Evolutionary conservation across 2,113 vertebrate genomes (phyloP), one percentile per base, ranked within the genome.

Genomic region (Australoheros scitulus): DNA sequence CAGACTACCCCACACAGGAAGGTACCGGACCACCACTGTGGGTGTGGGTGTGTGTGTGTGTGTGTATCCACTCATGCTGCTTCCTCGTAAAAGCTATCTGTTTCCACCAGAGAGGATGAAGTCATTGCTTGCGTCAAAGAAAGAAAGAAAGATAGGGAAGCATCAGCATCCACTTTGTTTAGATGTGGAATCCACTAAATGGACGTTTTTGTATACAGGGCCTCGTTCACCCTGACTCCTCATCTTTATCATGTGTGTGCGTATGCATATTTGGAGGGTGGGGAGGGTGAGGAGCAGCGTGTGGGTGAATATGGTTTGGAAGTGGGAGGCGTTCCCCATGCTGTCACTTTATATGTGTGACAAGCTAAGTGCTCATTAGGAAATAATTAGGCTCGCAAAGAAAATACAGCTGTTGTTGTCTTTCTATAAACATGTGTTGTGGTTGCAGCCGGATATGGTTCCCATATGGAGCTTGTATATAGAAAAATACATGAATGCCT

Each of bases 1-100:
- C 95, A 94, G 38, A 94, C 92, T 0, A 96, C 97, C 83, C 97
- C 95, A 1, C 96, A 95, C 77, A 96, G 96, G 81, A 98, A 98
- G 97, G 98, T 99, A 94, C 52, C 56, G 70, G 17, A 56, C n/a
- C 32, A 58, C 13, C 17, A 22, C 22, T 79, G n/a, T 52, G 55
- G 24, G 77, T 43, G 13, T 61, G 22, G 50, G 7, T 79, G n/a
- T 52, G 55, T 20, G 77, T 43, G 13, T 61, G 22, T 58, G 7
- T 14, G 29, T n/a, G 81, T 72, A 61, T 72, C 9, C 2, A 10
- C 15, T 29, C 32, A 4, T 68, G 43, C 29, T 61, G 56, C 24
- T 64, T 81, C 43, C 55, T 79, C n/a, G 20, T 65, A 64, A 80
- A 75, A 85, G 70, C 47, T 81, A 55, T 84, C 76, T 74, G 75